Conservation (phyloP, 2,113 vertebrate genomes). For the Sinocyclocheilus rhinocerous region DNA sequence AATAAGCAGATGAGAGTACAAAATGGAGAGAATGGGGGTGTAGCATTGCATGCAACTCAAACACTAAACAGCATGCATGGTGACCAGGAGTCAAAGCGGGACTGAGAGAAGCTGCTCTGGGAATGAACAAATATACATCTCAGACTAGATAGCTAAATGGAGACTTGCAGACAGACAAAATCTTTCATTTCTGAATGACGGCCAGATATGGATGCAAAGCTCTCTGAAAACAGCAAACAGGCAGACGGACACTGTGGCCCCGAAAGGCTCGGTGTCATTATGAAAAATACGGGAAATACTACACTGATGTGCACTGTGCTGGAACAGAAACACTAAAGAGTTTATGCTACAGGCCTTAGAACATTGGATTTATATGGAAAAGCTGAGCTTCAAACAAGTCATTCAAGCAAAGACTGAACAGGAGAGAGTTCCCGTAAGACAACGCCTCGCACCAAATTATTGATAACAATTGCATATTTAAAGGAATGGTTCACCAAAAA, state of each 20-base stretch:
- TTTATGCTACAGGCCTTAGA: neutral
- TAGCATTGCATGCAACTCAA: slow-evolving; percentile 54
- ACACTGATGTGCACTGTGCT: slow-evolving; percentile 1
- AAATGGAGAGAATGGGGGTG: neutral
- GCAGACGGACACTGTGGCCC: slow-evolving; percentile 49
- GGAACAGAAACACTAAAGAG: neutral
- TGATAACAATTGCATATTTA: neutral
- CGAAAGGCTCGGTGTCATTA: slow-evolving; percentile 59
- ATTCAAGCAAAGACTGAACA: neutral
- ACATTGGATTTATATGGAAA: neutral
- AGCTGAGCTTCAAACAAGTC: neutral
- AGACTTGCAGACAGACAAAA: slow-evolving; percentile 13
- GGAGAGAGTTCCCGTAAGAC: neutral
- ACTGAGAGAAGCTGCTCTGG: slow-evolving; percentile 10
- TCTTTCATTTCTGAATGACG: neutral
- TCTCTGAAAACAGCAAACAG: neutral
- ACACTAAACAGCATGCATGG: slow-evolving; percentile 23
- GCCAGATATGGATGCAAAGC: neutral
- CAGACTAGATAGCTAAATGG: neutral
- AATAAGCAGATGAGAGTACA: neutral
- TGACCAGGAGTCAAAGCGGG: neutral
- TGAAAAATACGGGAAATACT: slow-evolving; percentile 11
- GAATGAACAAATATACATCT: neutral
- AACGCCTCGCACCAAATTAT: neutral
- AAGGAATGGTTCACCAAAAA: neutral